A percentile compares a stretch with the other conserved stretches of the same genome.
Conservation (phyloP, 2,888 invertebrate genomes). For the Thecophora atra region DNA sequence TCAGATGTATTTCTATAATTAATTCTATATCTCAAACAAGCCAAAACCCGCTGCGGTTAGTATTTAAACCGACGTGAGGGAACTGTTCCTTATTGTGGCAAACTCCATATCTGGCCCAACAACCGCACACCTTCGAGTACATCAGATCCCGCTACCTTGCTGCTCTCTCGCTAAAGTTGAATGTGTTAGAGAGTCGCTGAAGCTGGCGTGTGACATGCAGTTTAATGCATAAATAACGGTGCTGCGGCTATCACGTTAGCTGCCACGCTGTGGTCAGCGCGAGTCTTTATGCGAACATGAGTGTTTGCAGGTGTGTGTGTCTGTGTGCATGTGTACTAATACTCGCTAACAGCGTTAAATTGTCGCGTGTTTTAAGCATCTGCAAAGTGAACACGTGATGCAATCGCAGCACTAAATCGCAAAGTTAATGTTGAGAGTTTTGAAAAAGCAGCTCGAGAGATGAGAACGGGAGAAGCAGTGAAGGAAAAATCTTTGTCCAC, state of each 20-base stretch:
- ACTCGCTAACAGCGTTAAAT: slow-evolving; percentile 1
- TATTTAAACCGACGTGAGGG: too few species aligned
- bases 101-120: not conserved
- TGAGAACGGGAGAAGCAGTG: too few species aligned
- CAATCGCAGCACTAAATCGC: too few species aligned
- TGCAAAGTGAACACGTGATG: not conserved
- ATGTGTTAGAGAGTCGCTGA: not conserved
- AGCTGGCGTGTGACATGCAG: not conserved
- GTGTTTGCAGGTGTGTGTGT: not conserved
- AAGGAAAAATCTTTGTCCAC: too few species aligned
- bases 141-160: not conserved
- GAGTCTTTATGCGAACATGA: not conserved
- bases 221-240: slow-evolving; percentile 2
- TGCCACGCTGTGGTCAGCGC: not conserved
- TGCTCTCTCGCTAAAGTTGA: not conserved
- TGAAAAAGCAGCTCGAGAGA: too few species aligned
- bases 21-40: too few species aligned
- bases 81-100: not conserved
- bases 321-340: not conserved
- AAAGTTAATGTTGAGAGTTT: too few species aligned
- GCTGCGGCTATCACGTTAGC: not conserved
- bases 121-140: not conserved
- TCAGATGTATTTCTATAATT: too few species aligned
- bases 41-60: too few species aligned
- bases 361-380: not conserved